Evolutionary conservation across 2,888 invertebrate genomes (phyloP).

Genomic region (Alcis repandata): DNA sequence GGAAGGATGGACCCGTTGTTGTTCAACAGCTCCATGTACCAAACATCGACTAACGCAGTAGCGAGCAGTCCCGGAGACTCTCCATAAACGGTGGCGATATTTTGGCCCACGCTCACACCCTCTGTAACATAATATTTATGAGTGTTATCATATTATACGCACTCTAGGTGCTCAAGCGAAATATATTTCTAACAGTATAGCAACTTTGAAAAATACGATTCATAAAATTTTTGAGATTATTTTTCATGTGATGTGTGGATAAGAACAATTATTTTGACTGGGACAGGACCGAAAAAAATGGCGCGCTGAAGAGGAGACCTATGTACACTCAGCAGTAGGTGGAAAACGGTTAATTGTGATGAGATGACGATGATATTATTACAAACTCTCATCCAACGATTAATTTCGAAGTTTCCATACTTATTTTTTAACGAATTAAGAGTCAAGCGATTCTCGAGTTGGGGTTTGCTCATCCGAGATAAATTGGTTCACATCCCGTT

Average conservation of each 20-base stretch:
- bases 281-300: too few relatives aligned
- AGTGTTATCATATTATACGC: constrained; percentile 2
- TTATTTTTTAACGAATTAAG: background rate
- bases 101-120: constrained; percentile 67
- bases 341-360: too few relatives aligned
- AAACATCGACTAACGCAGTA: constrained; percentile 72
- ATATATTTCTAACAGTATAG: background rate
- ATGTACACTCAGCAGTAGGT: too few relatives aligned
- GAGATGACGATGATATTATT: too few relatives aligned
- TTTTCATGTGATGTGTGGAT: too few relatives aligned
- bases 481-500: constrained; percentile 13
- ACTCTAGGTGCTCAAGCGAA: background rate
- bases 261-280: too few relatives aligned
- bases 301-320: too few relatives aligned
- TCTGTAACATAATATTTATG: constrained; percentile 50
- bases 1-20: constrained; percentile 64
- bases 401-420: background rate
- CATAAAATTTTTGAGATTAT: too few relatives aligned
- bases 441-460: constrained; percentile 9
- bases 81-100: constrained; percentile 75
- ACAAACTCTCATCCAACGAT: too few relatives aligned
- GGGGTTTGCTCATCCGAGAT: background rate
- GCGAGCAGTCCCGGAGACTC: constrained; percentile 73
- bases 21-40: constrained; percentile 79
- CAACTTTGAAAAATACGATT: background rate